These are phyloP conservation scores for Lochmaea capreae DNA, from an alignment of 2,888 invertebrate genomes.

Conservation along the genomic window DNA sequence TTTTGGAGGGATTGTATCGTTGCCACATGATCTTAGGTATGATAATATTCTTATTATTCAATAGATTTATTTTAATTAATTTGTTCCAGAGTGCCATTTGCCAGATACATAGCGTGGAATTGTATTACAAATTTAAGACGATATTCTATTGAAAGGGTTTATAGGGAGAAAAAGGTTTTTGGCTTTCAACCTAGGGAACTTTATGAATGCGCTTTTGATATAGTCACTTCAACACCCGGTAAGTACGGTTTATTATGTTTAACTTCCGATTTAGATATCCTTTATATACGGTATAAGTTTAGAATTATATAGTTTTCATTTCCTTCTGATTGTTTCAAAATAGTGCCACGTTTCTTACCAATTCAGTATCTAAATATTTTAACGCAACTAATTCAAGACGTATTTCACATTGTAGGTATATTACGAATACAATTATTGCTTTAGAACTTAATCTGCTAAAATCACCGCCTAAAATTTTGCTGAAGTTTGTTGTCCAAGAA, in stretches of 20 bases:
- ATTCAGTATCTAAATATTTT: too few relatives aligned
- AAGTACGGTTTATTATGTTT: conserved; percentile 27
- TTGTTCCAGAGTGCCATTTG: conserved; percentile 75
- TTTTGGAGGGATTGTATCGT: conserved; percentile 83
- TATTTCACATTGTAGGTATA: too few relatives aligned
- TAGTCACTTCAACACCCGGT: conserved; percentile 82
- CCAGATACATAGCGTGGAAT: conserved; percentile 84
- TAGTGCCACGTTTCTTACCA: too few relatives aligned
- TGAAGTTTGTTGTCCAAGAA: too few relatives aligned
- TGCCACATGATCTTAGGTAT: conserved; percentile 86
- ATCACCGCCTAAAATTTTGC: too few relatives aligned
- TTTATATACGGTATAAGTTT: too few relatives aligned
- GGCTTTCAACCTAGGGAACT: conserved; percentile 91
- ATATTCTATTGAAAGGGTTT: conserved; percentile 89
- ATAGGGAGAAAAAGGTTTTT: conserved; percentile 80
- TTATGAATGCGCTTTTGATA: conserved; percentile 93
- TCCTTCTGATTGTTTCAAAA: too few relatives aligned
- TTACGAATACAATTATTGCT: too few relatives aligned
- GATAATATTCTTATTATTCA: neutral
- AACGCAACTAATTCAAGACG: too few relatives aligned
- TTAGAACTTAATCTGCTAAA: too few relatives aligned
- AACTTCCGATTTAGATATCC: neutral
- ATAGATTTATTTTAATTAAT: neutral
- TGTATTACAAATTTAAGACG: conserved; percentile 83
- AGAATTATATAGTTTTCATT: too few relatives aligned